Base-by-base conservation (phyloP, 2,113 vertebrate species). In the Gopherus evgoodei region DNA sequence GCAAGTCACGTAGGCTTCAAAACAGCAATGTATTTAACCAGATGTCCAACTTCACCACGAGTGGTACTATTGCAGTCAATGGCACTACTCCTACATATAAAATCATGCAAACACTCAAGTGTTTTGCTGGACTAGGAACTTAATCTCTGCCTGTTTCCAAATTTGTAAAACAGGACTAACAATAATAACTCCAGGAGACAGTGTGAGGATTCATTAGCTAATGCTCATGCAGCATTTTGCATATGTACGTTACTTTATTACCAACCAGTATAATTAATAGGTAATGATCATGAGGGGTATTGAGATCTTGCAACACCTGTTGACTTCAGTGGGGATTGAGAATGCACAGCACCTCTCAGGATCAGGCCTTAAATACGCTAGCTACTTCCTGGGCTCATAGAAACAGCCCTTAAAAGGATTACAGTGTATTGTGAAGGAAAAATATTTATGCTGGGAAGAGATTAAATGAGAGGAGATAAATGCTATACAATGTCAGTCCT, bases 1-100 rank as follows among this genome's bases (percentile, higher is more conserved):
- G 52, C 21, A 90, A 91, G 4, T 65, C 10, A 44, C 13, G 4
- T 16, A 2, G 50, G 29, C 89, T n/a, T 59, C 57, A n/a, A 93
- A 83, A 87, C 1, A 91, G 19, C 31, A 81, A 93, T 94, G 19
- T 5, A 5, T 3, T 81, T 94, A 84, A 54, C 19, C 19, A 76
- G 31, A 5, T 65, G 8, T 11, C 6, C 86, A 47, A 81, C 17
- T 76, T 76, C 6, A 83, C 21, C 35, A 83, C 78, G 49, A 53
- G 53, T 85, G 13, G 10, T 50, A 11, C 8, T 1, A 22, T 3
- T 59, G 24, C 9, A 9, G 5, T 59, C 11, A 42, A 47, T 38
- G n/a, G 9, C 11, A 87, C 54, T 52, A 31, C 1, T 1, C 6
- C 0, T 1, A 79, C 83, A 86, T 24, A 59, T 52, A 83, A 11